Evolutionary conservation across 2,888 invertebrate species (phyloP).

Genomic region (Drosophila kanekoi): DNA sequence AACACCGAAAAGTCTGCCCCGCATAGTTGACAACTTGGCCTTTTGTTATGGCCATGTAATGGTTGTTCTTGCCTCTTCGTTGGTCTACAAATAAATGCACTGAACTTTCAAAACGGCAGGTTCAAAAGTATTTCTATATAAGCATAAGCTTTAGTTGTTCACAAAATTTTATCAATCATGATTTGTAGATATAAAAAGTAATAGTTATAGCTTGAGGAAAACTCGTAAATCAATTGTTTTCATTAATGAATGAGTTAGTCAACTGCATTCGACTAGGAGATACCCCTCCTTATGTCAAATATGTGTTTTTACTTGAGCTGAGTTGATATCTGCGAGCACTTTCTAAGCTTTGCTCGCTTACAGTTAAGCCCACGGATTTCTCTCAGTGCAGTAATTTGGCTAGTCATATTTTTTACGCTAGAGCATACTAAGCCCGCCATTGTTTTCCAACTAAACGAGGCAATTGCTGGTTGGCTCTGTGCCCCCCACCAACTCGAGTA

Average conservation of each 20-base stretch:
- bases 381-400: constrained; percentile 59
- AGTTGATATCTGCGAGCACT: too few relatives aligned
- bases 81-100: constrained; percentile 46
- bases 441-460: constrained; percentile 73
- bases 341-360: not conserved
- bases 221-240: too few relatives aligned
- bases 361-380: constrained; percentile 24
- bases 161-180: too few relatives aligned
- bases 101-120: not conserved
- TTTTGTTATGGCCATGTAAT: constrained; percentile 57
- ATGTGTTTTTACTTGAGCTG: not conserved
- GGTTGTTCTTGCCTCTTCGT: constrained; percentile 21
- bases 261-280: too few relatives aligned
- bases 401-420: constrained; percentile 59
- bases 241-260: too few relatives aligned
- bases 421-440: constrained; percentile 61
- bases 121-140: not conserved
- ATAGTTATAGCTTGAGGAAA: too few relatives aligned
- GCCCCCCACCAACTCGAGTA: constrained; percentile 25
- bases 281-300: not conserved
- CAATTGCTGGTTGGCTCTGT: constrained; percentile 66
- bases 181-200: too few relatives aligned
- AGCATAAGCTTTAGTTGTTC: not conserved
- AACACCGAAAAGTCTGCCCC: constrained; percentile 61
- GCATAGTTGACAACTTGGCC: constrained; percentile 58